Conservation (phyloP, 2,113 vertebrate species). For the Suricata suricatta region DNA sequence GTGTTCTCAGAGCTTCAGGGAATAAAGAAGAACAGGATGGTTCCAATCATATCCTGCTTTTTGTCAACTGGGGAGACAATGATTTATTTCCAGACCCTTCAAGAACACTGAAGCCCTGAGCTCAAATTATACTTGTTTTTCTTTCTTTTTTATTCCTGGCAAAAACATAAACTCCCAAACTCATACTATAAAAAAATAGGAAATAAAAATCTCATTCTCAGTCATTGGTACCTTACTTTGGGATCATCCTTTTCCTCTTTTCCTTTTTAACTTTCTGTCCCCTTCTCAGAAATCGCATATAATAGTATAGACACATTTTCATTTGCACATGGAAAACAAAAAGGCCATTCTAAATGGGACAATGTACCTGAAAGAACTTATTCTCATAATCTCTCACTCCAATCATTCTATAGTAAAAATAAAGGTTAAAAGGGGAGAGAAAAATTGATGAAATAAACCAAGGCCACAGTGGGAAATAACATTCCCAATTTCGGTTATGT, state of each 20-base stretch:
- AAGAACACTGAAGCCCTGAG: not conserved
- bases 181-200: not conserved
- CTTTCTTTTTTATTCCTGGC: not conserved
- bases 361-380: not conserved
- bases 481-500: not conserved
- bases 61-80: not conserved
- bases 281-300: not conserved
- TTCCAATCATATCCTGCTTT: not conserved
- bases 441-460: not conserved
- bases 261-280: not conserved
- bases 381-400: not conserved
- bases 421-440: not conserved
- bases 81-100: not conserved
- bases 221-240: not conserved
- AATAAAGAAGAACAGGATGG: not conserved
- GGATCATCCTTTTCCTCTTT: not conserved
- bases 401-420: not conserved
- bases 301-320: not conserved
- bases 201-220: conserved; percentile 15
- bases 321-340: not conserved
- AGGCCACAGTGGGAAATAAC: not conserved
- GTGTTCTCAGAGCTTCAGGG: not conserved
- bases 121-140: not conserved
- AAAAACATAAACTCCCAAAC: not conserved
- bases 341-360: not conserved